These are phyloP conservation scores for Synergus itoensis DNA, from an alignment of 2,888 invertebrate genomes.

Conservation along the genomic window DNA sequence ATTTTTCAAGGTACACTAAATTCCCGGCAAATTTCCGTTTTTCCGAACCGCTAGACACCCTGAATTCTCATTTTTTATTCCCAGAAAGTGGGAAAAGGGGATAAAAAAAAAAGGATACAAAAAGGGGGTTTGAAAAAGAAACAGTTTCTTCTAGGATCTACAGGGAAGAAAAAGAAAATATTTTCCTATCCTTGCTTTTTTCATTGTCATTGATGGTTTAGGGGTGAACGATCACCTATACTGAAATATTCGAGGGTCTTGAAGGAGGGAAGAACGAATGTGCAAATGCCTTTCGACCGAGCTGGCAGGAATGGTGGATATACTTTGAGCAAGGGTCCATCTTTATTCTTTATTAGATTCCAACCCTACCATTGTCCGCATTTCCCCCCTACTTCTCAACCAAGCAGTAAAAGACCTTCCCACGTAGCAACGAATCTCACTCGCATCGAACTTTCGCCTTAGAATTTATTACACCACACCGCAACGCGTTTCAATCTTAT, in stretches of 20 bases:
- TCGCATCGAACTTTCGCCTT: constrained; percentile 1
- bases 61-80: too few species aligned
- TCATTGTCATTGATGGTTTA: background rate
- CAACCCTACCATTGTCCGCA: constrained; percentile 37
- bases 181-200: background rate
- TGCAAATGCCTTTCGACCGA: constrained; percentile 41
- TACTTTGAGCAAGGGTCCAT: constrained; percentile 49
- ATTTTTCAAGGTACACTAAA: too few species aligned
- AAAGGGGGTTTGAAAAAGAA: too few species aligned
- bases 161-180: background rate
- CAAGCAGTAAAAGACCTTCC: background rate
- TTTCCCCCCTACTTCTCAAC: constrained; percentile 1
- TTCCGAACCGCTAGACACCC: too few species aligned
- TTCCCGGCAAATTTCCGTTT: too few species aligned
- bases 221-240: background rate
- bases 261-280: constrained; percentile 18
- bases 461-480: constrained; percentile 1
- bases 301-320: constrained; percentile 43
- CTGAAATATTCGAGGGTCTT: background rate
- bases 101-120: too few species aligned
- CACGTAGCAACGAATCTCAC: constrained; percentile 16
- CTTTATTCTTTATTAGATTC: constrained; percentile 61
- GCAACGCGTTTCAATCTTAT: background rate
- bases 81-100: too few species aligned
- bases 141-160: too few species aligned